A percentile compares a stretch with the other conserved stretches of the same genome.
These are phyloP conservation scores for Agrilus cyanescens DNA, from an alignment of 2,888 invertebrate species.

Conservation along the genomic window DNA sequence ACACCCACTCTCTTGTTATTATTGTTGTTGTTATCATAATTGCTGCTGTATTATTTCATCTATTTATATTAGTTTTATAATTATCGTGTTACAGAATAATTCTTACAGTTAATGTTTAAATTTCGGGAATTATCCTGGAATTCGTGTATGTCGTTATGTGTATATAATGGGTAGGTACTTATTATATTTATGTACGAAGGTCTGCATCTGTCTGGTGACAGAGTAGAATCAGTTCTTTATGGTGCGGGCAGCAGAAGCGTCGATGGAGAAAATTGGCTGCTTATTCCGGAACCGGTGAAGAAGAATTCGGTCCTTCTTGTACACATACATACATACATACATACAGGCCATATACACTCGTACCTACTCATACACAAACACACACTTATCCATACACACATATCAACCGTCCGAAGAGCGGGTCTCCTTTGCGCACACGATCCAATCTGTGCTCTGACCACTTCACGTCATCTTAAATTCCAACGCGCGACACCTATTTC, in stretches of 20 bases:
- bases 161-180: too few relatives aligned
- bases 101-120: too few relatives aligned
- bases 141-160: too few relatives aligned
- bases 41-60: too few relatives aligned
- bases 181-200: slow-evolving; percentile 1
- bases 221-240: slow-evolving; percentile 25
- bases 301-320: slow-evolving; percentile 14
- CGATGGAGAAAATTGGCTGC: slow-evolving; percentile 28
- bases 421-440: too few relatives aligned
- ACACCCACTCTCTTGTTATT: too few relatives aligned
- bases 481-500: slow-evolving; percentile 13
- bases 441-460: slow-evolving; percentile 12
- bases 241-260: slow-evolving; percentile 22
- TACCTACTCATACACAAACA: slow-evolving; percentile 24
- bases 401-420: not conserved
- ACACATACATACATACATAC: slow-evolving; percentile 12
- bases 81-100: too few relatives aligned
- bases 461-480: slow-evolving; percentile 17
- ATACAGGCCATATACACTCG: too few relatives aligned
- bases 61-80: too few relatives aligned
- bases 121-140: too few relatives aligned
- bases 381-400: slow-evolving; percentile 16
- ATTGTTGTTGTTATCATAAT: too few relatives aligned
- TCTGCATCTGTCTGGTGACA: slow-evolving; percentile 16
- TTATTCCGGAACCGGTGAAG: slow-evolving; percentile 21